Conservation (phyloP, 2,797 vertebrate species). For the Gymnocypris eckloni region DNA sequence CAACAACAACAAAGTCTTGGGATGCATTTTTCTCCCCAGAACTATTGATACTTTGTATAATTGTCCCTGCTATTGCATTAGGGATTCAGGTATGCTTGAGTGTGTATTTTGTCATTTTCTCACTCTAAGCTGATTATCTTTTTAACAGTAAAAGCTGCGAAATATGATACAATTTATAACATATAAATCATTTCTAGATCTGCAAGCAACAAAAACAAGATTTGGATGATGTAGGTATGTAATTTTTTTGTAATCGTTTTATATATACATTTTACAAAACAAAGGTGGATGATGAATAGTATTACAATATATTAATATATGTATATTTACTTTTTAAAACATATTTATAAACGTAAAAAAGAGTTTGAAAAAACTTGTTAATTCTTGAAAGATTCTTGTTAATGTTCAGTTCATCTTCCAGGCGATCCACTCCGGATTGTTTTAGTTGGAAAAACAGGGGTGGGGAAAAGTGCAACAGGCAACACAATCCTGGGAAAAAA, state of each 20-base stretch:
- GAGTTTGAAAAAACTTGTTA: too few relatives aligned
- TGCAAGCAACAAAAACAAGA: neutral
- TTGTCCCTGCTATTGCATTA: neutral
- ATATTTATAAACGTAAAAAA: neutral
- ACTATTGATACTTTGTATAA: neutral
- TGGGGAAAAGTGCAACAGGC: conserved; percentile 7
- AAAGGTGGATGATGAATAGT: neutral
- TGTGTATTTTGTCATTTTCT: neutral
- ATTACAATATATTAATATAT: neutral
- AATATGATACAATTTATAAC: neutral
- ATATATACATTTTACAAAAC: neutral
- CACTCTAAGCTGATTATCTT: neutral
- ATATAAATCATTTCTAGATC: neutral
- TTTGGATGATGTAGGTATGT: neutral
- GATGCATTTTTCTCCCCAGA: neutral
- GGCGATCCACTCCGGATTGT: neutral
- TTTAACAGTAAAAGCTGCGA: neutral
- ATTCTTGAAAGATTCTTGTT: fast-evolving
- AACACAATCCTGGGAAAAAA: conserved; percentile 30
- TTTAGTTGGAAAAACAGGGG: conserved; percentile 10
- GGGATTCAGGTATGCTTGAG: conserved; percentile 4
- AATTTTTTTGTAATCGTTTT: neutral
- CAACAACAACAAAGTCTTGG: neutral
- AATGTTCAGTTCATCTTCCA: neutral
- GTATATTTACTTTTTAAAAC: neutral